Percentiles rank a stretch among this genome's conserved stretches.
These are phyloP conservation scores for Jacana jacana DNA, from an alignment of 2,113 vertebrate genomes.

Conservation along the genomic window DNA sequence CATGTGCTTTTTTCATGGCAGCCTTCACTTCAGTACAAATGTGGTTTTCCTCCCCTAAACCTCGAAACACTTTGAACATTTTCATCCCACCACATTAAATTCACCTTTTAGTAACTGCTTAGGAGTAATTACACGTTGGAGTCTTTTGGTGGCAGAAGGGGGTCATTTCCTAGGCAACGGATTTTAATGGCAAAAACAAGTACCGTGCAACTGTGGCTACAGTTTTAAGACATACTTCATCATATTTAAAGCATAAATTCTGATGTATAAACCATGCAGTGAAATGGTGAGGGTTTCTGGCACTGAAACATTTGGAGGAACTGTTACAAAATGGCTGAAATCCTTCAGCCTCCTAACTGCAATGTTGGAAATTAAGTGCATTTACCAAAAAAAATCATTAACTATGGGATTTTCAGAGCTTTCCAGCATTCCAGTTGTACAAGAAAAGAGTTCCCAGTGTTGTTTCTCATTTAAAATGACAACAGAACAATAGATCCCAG, in stretches of 20 bases:
- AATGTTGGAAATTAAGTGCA: not conserved
- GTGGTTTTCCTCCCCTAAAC: not conserved
- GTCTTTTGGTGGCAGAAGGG: not conserved
- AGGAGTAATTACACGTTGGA: not conserved
- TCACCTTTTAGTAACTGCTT: slow-evolving; percentile 10
- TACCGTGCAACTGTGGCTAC: not conserved
- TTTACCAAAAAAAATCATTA: not conserved
- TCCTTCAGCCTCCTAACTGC: not conserved
- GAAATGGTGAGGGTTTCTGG: not conserved
- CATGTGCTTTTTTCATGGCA: not conserved
- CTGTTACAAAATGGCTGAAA: not conserved
- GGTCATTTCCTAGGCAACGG: slow-evolving; percentile 61
- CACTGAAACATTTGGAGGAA: not conserved
- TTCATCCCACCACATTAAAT: slow-evolving; percentile 10
- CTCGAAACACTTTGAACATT: not conserved
- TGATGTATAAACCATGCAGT: not conserved
- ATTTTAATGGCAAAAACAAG: not conserved
- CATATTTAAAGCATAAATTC: slow-evolving; percentile 9
- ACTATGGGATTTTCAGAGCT: not conserved
- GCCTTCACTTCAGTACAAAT: not conserved
- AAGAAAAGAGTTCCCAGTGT: not conserved
- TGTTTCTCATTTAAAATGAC: not conserved
- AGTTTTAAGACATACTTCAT: not conserved
- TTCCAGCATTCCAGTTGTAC: not conserved
- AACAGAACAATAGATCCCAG: not conserved